Percentiles rank a stretch among this genome's conserved stretches.
These are phyloP conservation scores for Apistogramma diplotaenia DNA, from an alignment of 2,113 vertebrate species.

Conservation along the genomic window DNA sequence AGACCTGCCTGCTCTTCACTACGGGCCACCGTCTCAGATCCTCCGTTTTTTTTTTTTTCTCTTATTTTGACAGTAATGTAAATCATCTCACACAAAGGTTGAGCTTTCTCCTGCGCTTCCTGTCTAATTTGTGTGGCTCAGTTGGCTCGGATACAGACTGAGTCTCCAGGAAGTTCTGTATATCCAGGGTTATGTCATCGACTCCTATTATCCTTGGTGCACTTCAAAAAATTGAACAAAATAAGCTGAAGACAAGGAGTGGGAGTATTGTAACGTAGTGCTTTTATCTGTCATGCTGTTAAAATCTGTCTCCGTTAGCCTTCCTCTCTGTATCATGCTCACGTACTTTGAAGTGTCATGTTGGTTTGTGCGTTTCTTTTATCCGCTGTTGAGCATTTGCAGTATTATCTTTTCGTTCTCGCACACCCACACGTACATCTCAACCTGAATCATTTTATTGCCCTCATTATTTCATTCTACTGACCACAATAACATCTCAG, in stretches of 20 bases:
- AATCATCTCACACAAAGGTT: not conserved
- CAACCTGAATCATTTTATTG: not conserved
- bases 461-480: not conserved
- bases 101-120: not conserved
- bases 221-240: not conserved
- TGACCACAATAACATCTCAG: not conserved
- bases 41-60: not conserved
- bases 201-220: not conserved
- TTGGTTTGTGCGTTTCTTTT: conserved; percentile 25
- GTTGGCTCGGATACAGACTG: not conserved
- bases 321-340: not conserved
- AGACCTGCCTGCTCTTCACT: not conserved
- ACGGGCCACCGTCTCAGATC: not conserved
- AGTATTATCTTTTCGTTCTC: not conserved
- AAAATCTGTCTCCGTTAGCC: conserved; percentile 1
- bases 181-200: not conserved
- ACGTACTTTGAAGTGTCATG: conserved; percentile 29
- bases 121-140: not conserved
- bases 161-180: not conserved
- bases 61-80: not conserved
- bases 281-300: conserved; percentile 35
- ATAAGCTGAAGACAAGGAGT: not conserved
- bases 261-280: not conserved
- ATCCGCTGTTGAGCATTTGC: not conserved
- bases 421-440: not conserved